Conservation (phyloP, 1,140 invertebrate genomes). For the Dufourea novaeangliae region DNA sequence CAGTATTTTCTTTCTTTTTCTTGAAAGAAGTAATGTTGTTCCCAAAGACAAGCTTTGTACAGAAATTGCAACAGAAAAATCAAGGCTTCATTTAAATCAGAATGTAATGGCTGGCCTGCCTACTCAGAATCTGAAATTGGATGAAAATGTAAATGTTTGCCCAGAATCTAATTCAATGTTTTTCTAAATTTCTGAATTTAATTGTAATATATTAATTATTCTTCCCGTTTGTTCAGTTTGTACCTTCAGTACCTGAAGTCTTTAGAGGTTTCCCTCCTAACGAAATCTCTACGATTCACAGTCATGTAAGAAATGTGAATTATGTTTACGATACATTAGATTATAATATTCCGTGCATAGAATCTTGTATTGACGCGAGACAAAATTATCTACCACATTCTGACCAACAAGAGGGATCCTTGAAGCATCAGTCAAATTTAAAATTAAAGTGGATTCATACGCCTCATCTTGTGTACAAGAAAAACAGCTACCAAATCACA, state of each 20-base stretch:
- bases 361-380: constrained; percentile 15
- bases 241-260: constrained; percentile 31
- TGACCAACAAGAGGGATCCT: constrained; percentile 37
- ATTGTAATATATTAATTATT: constrained; percentile 7
- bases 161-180: not conserved
- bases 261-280: constrained; percentile 66
- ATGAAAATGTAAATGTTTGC: constrained; percentile 9
- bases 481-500: constrained; percentile 25
- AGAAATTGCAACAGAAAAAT: not conserved
- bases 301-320: constrained; percentile 56
- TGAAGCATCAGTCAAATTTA: constrained; percentile 29
- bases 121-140: constrained; percentile 13
- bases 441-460: constrained; percentile 26
- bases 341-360: constrained; percentile 25
- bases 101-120: not conserved
- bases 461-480: constrained; percentile 23
- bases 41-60: not conserved
- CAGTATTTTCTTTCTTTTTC: not conserved
- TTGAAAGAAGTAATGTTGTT: not conserved
- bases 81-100: constrained; percentile 9
- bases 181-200: not conserved
- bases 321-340: constrained; percentile 44
- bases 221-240: not conserved
- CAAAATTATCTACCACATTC: constrained; percentile 30
- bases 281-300: constrained; percentile 60